Percentiles rank a stretch among this genome's conserved stretches.
Evolutionary conservation across 2,113 vertebrate genomes (phyloP).

Genomic region (Daubentonia madagascariensis): DNA sequence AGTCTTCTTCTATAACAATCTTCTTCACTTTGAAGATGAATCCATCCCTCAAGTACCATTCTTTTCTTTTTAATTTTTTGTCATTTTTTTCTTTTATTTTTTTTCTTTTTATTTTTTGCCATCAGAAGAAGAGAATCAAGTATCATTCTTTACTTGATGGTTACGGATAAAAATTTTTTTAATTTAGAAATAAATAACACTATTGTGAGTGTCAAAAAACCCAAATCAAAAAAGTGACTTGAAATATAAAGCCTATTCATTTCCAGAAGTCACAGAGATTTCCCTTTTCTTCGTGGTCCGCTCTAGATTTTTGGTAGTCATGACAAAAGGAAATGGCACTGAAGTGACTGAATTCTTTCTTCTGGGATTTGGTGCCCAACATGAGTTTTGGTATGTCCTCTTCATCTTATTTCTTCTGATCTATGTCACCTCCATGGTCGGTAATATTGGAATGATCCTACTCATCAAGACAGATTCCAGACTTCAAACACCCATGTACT

Average conservation of each 20-base stretch:
- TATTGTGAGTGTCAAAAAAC: neutral
- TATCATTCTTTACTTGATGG: too few species aligned
- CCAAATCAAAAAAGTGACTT: neutral
- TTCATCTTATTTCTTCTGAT: conserved; percentile 60
- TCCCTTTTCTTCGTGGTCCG: neutral
- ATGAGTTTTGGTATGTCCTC: neutral
- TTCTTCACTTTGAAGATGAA: neutral
- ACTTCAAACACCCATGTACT: conserved; percentile 73
- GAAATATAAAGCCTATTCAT: neutral
- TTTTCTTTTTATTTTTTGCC: too few species aligned
- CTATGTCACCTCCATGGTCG: conserved; percentile 44
- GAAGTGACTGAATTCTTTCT: conserved; percentile 58
- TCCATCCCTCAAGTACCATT: too few species aligned
- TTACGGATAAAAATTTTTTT: neutral
- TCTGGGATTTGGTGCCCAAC: conserved; percentile 43
- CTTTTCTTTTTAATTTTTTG: too few species aligned
- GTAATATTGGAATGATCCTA: conserved; percentile 66
- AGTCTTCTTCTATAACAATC: neutral
- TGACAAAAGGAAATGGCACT: conserved; percentile 51
- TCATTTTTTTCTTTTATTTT: too few species aligned
- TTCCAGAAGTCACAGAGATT: neutral
- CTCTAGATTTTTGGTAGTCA: neutral
- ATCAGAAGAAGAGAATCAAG: too few species aligned
- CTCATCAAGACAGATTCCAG: conserved; percentile 60
- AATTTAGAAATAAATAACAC: neutral